Base-by-base conservation (phyloP, 1,140 invertebrate genomes). In the Uloborus diversus region DNA sequence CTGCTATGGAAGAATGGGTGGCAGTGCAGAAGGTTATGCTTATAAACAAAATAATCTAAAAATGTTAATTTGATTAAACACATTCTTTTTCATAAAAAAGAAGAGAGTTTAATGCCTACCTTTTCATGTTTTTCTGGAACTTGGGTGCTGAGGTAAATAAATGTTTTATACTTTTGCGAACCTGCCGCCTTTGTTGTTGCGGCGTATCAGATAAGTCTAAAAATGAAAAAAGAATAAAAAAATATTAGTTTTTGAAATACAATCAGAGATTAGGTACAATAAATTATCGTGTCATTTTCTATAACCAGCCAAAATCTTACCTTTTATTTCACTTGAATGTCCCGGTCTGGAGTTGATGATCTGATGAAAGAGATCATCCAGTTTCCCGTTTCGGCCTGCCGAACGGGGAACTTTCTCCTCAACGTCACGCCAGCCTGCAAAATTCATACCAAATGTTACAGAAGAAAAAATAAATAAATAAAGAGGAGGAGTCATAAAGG, bases 141-240 rank as follows among this genome's bases (percentile, higher is more conserved):
- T 98, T 98, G 82, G 94, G 94, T 9, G 94, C 93, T 3, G 95
- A 93, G 0, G 95, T 94, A 85, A 99, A 98, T 1, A 98, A 89
- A 85, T 97, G 95, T 83, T 96, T 94, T 56, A 99, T 95, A 56
- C 95, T 95, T 64, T 95, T 94, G 76, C 94, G 94, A 85, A 96
- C 95, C 84, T 83, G 93, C 89, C 84, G 89, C 87, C 86, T 93
- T 89, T 27, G 27, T 85, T 85, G 92, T 89, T 49, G 79, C 3
- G 71, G 81, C 17, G 66, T 81, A 23, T 82, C 81, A 0, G 81
- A 73, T 13, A 78, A 37, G 53, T 81, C 80, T 62, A 27, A 11
- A 79, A 68, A 78, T 17, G 13, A 42, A 42, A 61, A 5, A 20
- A 27, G 57, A 61, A 27, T 25, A 7, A 25, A 3, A 28, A 53